Evolutionary conservation across 1,140 invertebrate genomes (phyloP).

Genomic region (Brachionus angularis): DNA sequence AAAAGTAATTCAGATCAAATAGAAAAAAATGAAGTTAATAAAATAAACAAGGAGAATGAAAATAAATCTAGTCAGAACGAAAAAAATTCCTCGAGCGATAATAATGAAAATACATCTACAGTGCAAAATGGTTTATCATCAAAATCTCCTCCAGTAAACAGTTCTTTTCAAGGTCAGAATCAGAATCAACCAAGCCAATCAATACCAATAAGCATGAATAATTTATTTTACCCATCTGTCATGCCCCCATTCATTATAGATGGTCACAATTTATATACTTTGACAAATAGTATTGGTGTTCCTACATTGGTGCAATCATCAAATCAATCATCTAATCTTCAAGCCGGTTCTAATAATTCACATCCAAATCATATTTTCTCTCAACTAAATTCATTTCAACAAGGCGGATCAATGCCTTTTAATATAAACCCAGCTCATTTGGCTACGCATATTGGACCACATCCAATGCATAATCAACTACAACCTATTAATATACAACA

Average conservation of each 20-base stretch:
- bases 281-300: not conserved
- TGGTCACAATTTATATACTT: not conserved
- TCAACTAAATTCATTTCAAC: constrained; percentile 14
- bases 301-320: not conserved
- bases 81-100: too few species aligned
- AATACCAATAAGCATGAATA: constrained; percentile 1
- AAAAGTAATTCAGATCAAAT: too few species aligned
- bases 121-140: not conserved
- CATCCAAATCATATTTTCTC: not conserved
- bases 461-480: constrained; percentile 3
- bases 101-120: too few species aligned
- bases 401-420: constrained; percentile 13
- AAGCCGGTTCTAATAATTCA: not conserved
- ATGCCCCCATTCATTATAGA: not conserved
- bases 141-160: not conserved
- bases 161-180: not conserved
- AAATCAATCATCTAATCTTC: not conserved
- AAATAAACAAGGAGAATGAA: too few species aligned
- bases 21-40: too few species aligned
- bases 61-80: too few species aligned
- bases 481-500: constrained; percentile 6
- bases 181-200: too few species aligned
- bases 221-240: not conserved
- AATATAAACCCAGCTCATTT: not conserved
- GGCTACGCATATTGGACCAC: not conserved